A percentile compares a stretch with the other conserved stretches of the same genome.
phyloP scores from a whole-genome alignment of 1,140 invertebrate genomes.

The Sycobia sp. region DNA sequence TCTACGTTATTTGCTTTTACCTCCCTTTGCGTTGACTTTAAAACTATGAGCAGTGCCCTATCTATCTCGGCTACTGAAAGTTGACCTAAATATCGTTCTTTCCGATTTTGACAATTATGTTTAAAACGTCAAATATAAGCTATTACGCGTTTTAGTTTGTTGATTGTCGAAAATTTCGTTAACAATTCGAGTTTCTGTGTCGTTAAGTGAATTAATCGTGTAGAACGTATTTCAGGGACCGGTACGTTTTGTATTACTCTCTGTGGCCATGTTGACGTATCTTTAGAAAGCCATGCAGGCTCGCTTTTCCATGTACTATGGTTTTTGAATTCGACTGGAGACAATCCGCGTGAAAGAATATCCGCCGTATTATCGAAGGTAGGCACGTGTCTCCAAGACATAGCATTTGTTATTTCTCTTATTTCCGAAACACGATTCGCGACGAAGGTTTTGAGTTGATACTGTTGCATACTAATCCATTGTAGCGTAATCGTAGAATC shows the following conservation, averaged over 20 bases:
- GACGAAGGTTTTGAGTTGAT: neutral
- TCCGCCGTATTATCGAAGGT: neutral
- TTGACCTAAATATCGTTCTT: neutral
- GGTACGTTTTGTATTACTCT: too few relatives aligned
- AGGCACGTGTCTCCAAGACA: neutral
- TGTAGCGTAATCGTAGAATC: constrained; percentile 4
- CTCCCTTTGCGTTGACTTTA: neutral
- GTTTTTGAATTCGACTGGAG: neutral
- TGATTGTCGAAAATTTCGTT: neutral
- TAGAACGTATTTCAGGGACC: neutral
- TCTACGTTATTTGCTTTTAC: neutral
- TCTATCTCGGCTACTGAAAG: neutral
- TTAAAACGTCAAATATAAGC: neutral
- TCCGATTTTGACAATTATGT: neutral
- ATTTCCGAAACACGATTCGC: constrained; percentile 12
- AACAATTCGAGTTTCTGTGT: neutral
- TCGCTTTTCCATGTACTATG: neutral
- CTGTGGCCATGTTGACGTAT: neutral
- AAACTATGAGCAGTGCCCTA: neutral
- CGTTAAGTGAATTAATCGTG: neutral
- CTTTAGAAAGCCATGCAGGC: neutral
- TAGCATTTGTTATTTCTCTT: neutral
- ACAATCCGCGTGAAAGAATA: neutral
- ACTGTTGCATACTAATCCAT: neutral
- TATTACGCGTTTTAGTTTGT: neutral